Evolutionary conservation across 2,888 invertebrate genomes (phyloP), one percentile per base, ranked within the genome.

Genomic region (Mystacides longicornis): DNA sequence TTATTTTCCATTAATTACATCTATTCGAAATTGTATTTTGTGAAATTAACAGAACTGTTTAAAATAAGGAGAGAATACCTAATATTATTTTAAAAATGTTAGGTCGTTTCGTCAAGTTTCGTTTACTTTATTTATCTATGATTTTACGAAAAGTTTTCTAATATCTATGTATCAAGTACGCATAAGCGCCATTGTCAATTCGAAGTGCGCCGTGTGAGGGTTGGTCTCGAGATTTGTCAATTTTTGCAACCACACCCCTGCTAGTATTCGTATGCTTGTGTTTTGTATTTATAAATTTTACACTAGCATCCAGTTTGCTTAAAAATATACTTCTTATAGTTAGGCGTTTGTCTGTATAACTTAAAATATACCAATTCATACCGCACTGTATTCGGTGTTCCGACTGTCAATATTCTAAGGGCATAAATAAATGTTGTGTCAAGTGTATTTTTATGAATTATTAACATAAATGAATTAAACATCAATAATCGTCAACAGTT

Each of bases 211-310:
- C 52, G 52, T 47, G 52, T 45, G 37, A 55, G 55, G 51, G 48
- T 55, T 51, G 14, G 48, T 51, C 51, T 51, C 48, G 37, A 55
- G 51, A 55, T 51, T 51, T 55, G 22, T 23, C 46, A 55, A 55
- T 42, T 51, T 42, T 48, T 33, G 14, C 51, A 55, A 55, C 55
- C 55, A 55, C 55, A 55, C 55, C 55, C 55, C 55, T 55, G 37
- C 37, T 3, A 37, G 37, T 37, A 14, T 37, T 37, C 37, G 16
- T 37, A 14, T 37, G 3, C 37, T 37, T 7, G 16, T 37, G 16
- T 7, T 7, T 37, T 16, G 4, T 4, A 7, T 3, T 14, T 37
- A 16, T 14, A 37, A 37, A 37, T 7, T 16, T 37, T 3, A 16
- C 16, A 16, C 37, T 37, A 37, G 37, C 16, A 16, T n/a, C 16